Base-by-base conservation (phyloP, 2,888 invertebrate genomes). In the Ormyrus rosae region DNA sequence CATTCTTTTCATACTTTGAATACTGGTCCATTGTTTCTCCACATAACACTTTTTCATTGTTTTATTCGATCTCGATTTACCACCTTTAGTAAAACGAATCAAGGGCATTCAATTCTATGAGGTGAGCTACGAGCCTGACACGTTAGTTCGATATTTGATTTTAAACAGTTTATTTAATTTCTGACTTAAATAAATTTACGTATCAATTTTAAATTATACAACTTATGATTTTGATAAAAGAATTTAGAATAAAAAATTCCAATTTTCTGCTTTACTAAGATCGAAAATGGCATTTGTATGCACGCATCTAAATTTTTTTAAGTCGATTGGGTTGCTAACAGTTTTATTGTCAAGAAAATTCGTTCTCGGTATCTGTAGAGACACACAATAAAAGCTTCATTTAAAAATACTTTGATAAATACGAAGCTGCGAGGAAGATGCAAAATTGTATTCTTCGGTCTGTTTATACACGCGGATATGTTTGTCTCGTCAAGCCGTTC, bases 331-430 rank as follows among this genome's bases (percentile, higher is more conserved):
- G 34, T 19, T 19, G 19, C 19, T 19, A 19, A 19, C 19, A 19
- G 19, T 34, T 34, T 34, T 34, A 34, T 34, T 4, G 34, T 34
- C 34, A 34, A 34, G 34, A 61, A 61, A 46, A 46, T 46, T 46
- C 46, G 10, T 11, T 63, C 46, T 10, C 10, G 6, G 50, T 53
- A 10, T 55, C 10, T 34, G 34, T 34, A 11, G 48, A 70, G 34
- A 61, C 53, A 53, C 34, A 55, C 51, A 55, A 64, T 61, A 34
- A 64, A 73, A 13, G 4, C 56, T 68, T 58, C 51, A 58, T 61
- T 50, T 60, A 67, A 75, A 75, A 68, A 75, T 75, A 75, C 48
- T 68, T 51, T 53, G 60, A 53, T 58, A 68, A 75, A 75, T 75
- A 68, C 53, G n/a, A 53, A 61, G 45, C 19, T 51, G 60, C 45